These are phyloP conservation scores for Ophion ventricosus DNA, from an alignment of 2,888 invertebrate species.

Conservation along the genomic window DNA sequence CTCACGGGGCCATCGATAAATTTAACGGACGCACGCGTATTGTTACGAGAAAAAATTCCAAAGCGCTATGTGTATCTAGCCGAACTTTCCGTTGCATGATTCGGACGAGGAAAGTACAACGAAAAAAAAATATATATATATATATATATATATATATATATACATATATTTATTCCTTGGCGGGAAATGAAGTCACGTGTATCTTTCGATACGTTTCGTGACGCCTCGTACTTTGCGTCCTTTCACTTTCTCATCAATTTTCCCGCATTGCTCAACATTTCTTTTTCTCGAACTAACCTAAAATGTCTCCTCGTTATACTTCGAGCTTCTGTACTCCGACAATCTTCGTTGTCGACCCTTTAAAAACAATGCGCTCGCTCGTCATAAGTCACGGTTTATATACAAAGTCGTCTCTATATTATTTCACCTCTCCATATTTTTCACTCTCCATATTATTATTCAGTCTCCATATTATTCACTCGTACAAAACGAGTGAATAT, in stretches of 20 bases:
- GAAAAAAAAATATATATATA: neutral
- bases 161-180: conserved; percentile 15
- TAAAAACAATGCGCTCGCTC: neutral
- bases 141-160: conserved; percentile 3
- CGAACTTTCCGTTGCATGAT: conserved; percentile 5
- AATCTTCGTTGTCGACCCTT: conserved; percentile 7
- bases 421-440: neutral
- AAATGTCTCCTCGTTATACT: neutral
- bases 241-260: conserved; percentile 1
- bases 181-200: conserved; percentile 53
- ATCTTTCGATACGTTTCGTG: neutral
- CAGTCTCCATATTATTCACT: too few relatives aligned
- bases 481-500: too few relatives aligned
- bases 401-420: neutral
- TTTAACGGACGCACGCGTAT: conserved; percentile 74
- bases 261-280: conserved; percentile 13
- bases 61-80: conserved; percentile 9
- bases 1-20: conserved; percentile 36
- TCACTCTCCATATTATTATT: too few relatives aligned
- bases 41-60: conserved; percentile 49
- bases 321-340: conserved; percentile 34
- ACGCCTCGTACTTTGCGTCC: neutral
- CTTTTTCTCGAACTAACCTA: conserved; percentile 42
- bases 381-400: conserved; percentile 15
- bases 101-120: neutral